Conservation (phyloP, 2,888 invertebrate genomes). For the Deroplatys truncata region DNA sequence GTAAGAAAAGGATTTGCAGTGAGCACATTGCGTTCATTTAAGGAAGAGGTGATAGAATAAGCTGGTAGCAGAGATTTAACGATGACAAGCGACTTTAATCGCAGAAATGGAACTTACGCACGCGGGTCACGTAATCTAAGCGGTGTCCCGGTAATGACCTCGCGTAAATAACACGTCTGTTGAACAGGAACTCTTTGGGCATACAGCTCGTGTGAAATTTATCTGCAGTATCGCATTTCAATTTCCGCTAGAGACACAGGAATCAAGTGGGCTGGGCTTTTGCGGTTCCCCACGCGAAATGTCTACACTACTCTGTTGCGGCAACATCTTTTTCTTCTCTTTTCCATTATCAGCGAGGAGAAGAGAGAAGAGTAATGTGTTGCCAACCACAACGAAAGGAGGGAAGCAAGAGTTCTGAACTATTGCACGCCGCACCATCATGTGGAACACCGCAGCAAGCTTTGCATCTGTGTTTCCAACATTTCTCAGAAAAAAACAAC, state of each 20-base stretch:
- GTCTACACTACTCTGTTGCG: not conserved
- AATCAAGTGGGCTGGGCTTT: not conserved
- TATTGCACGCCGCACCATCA: too few species aligned
- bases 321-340: not conserved
- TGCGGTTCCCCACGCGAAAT: not conserved
- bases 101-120: too few species aligned
- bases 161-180: not conserved
- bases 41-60: not conserved
- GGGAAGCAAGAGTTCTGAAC: too few species aligned
- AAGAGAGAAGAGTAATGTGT: not conserved
- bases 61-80: not conserved
- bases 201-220: not conserved
- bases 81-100: not conserved
- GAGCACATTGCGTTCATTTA: too few species aligned
- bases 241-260: not conserved
- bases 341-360: not conserved
- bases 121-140: not conserved
- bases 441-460: too few species aligned
- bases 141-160: too few species aligned
- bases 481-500: not conserved
- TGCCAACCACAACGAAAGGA: too few species aligned
- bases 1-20: too few species aligned
- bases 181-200: not conserved
- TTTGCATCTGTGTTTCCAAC: not conserved
- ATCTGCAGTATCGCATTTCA: not conserved